Evolutionary conservation across 53 echinoderm and acorn worm genomes (phyloP), one percentile per base, ranked within the genome.

Genomic region (Arbacia lixula): DNA sequence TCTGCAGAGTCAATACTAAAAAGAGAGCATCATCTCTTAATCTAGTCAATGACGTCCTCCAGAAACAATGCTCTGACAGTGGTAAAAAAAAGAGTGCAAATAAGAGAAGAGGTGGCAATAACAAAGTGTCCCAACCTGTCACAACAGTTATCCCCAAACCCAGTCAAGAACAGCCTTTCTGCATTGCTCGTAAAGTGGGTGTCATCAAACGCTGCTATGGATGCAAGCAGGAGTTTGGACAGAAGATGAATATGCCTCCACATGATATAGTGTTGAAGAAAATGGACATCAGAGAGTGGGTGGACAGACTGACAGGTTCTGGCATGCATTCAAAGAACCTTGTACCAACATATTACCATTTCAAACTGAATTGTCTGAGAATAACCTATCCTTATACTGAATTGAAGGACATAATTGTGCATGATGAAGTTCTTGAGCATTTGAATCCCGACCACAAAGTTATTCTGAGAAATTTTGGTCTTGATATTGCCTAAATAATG

Each of bases 361-460:
- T 53, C 6, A 68, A 28, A 26, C 32, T 37, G 25, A 36, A 51
- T 36, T 53, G 53, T 71, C 63, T 62, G 24, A 46, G 40, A 19
- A 63, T 62, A 40, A 68, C 6, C 10, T 68, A 68, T 68, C 68
- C 68, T 5, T 37, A 12, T 40, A 68, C 68, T n/a, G 36, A 68
- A 68, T 4, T 68, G 17, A 38, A 14, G 24, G 38, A 77, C 56
- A 77, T 77, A 30, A 5, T 77, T 6, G 32, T 77, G n/a, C 24
- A 77, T 55, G 56, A 77, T 36, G 78, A 77, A 55, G n/a, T 77
- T 33, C 53, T 6, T 11, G 28, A 74, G n/a, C 51, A 73, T 31
- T 34, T 74, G 74, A 74, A 52, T 52, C 32, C 32, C n/a, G 34
- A 74, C 19, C 53, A 74, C 52, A 74, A n/a, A 74, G 17, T 16